Base-by-base conservation (phyloP, 2,888 invertebrate species). In the Polyommatus iphigenia region DNA sequence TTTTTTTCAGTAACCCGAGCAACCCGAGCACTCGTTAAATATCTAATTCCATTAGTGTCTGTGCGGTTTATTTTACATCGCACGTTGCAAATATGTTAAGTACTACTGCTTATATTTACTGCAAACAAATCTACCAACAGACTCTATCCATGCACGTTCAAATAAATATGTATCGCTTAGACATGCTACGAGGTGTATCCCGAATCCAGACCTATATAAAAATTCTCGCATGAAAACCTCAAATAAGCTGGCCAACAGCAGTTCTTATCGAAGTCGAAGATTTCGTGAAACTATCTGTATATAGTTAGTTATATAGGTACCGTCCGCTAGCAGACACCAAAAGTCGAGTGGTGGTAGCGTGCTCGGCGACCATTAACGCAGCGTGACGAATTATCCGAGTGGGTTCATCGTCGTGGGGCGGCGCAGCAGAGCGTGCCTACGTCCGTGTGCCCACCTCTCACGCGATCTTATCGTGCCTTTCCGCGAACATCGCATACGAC, bases 401-500 rank as follows among this genome's bases (percentile, higher is more conserved):
- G 85, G 85, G 87, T 86, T 84, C 83, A 82, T 82, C 84, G 82
- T 79, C 81, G 80, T 80, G 82, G 83, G 83, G 85, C 84, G 84
- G 83, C 73, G 79, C 83, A 83, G 83, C 82, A 82, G 82, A 85
- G 84, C 85, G 85, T 85, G 85, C 83, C 82, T 78, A 84, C 81
- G 87, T 84, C 85, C 84, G 85, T 87, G 87, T 87, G 87, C 89
- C 88, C 88, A 88, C 91, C 91, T 90, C 91, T 90, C 92, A 92
- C 92, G 93, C 92, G 93, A 93, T 93, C 87, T 90, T 92, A 92
- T 93, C 94, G 89, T 90, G 87, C 90, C 90, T 72, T 92, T 90
- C 93, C 91, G 92, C 90, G 90, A 91, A 92, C 92, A 91, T 91
- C 88, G 91, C 90, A 88, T 88, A 87, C 90, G 87, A 89, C 90